Evolutionary conservation across 2,797 vertebrate genomes (phyloP).

Genomic region (Crax fasciolata): DNA sequence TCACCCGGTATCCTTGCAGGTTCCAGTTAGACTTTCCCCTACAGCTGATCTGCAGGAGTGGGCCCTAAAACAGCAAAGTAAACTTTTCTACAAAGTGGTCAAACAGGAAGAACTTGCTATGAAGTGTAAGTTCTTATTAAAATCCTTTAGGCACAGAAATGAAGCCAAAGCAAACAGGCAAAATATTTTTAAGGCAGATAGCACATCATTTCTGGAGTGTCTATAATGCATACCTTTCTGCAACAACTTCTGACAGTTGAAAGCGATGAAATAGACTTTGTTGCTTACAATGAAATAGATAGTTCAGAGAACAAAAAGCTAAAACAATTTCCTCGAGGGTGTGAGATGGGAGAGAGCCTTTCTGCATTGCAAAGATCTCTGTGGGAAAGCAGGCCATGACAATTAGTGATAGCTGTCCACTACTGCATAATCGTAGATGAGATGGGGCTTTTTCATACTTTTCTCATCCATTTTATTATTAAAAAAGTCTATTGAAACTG

Average conservation of each 20-base stretch:
- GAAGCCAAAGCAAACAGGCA: neutral
- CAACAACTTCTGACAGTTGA: slow-evolving; percentile 5
- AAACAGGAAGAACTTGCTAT: neutral
- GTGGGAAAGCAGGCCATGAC: neutral
- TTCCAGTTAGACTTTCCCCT: neutral
- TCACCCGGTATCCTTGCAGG: neutral
- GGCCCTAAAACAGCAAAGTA: neutral
- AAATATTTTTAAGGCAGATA: neutral
- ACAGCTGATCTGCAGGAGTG: neutral
- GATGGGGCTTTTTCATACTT: neutral
- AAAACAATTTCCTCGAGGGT: neutral
- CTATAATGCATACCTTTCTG: neutral
- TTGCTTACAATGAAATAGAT: neutral
- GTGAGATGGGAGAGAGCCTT: neutral
- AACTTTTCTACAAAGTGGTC: neutral
- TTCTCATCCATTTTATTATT: neutral
- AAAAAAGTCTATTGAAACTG: neutral
- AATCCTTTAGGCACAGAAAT: neutral
- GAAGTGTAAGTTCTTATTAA: neutral
- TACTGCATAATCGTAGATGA: neutral
- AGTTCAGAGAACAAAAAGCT: neutral
- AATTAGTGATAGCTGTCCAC: neutral
- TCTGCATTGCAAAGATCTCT: neutral
- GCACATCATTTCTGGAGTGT: neutral
- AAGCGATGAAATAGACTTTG: neutral